Base-by-base conservation (phyloP, 2,888 invertebrate genomes). In the Drepana falcataria region DNA sequence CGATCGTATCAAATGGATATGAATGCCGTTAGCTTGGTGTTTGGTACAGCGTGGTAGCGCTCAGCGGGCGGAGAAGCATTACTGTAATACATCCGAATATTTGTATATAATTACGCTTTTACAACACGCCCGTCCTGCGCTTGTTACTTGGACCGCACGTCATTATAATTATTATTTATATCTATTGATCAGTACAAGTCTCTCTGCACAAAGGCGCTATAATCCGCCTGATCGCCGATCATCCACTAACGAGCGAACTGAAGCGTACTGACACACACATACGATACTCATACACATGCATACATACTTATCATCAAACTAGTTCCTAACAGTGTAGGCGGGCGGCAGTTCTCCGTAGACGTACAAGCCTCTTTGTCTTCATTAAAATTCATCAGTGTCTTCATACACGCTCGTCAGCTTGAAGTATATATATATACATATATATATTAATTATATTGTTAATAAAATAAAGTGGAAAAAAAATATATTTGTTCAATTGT, bases 221-320 rank as follows among this genome's bases (percentile, higher is more conserved):
- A 65, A 63, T 63, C 65, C 63, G 59, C 58, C 64, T 58, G 57
- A 57, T 33, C 49, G 35, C 48, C 35, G 34, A 35, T 35, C 49
- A 49, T 49, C 40, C 40, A 51, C 51, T 51, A 51, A 51, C 51
- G 51, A 51, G 51, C 40, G n/a, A 44, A 51, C 51, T 69, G 63
- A 64, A 62, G 56, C 68, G 44, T 7, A 44, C 44, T 9, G 9
- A 44, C 44, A 7, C 7, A 7, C 9, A 44, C 44, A 9, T 6
- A 41, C 41, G n/a, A 41, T 9, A 44, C 44, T 9, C 44, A 44
- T 5, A 2, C 7, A 7, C 7, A 44, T 9, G 9, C 9, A 9
- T 7, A 44, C 44, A 44, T 44, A 9, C 6, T 21, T 33, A 48
- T 52, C 0, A 55, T 21, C 49, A 48, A n/a, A n/a, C 48, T 1